Base-by-base conservation (phyloP, 1,140 invertebrate species). In the Bacillus rossius region DNA sequence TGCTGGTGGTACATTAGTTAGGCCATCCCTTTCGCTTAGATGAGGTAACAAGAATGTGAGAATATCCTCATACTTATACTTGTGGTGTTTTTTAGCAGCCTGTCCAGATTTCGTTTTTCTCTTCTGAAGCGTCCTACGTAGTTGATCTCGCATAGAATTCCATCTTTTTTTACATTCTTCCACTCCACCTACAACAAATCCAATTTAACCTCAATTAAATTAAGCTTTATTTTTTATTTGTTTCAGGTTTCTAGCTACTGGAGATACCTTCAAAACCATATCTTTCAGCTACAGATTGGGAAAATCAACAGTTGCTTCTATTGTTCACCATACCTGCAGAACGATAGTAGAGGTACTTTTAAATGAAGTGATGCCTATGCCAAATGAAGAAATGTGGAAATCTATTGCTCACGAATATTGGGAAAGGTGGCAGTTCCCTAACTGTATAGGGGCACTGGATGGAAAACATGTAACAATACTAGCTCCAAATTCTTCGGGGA, bases 261-360 rank as follows among this genome's bases (percentile, higher is more conserved):
- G 47, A 60, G 58, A 60, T 43, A 25, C 58, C 8, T 60, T 59
- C 20, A 59, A 60, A 29, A 59, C 58, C 13, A 59, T 60, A 60
- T 54, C 52, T 26, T 60, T 57, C 56, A 57, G 56, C 26, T 57
- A 57, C 48, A 57, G 56, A 23, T 25, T 57, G 56, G 40, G 56
- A 57, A 57, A 38, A 57, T 34, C 23, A 14, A 57, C 47, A 25
- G 48, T 55, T 55, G 20, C 23, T 55, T 57, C 48, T 20, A 57
- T 55, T 55, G 20, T 55, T 54, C 56, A 57, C 20, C 25, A 54
- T 34, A 54, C 52, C 14, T 26, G 52, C 34, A 40, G 29, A 37
- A 40, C 29, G 22, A 34, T 54, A 54, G 34, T 54, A 19, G n/a
- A 40, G 3, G 29, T 38, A 54, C 52, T 54, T 54, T 16, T 54